Percentiles rank a stretch among this genome's conserved stretches.
These are phyloP conservation scores for Sesamia inferens DNA, from an alignment of 2,888 invertebrate species.

Conservation along the genomic window DNA sequence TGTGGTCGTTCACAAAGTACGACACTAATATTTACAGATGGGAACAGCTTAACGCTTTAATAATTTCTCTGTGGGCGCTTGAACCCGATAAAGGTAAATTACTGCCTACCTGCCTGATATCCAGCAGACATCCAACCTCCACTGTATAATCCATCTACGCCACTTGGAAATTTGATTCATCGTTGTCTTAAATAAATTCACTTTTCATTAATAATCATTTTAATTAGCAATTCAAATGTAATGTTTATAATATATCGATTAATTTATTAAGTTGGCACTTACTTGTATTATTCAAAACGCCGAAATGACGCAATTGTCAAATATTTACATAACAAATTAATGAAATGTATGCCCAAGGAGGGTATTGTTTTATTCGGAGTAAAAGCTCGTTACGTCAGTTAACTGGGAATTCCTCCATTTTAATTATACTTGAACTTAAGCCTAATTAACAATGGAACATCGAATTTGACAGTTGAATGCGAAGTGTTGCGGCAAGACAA, in stretches of 20 bases:
- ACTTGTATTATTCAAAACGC: conserved; percentile 14
- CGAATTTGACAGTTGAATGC: conserved; percentile 78
- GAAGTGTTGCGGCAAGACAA: conserved; percentile 71
- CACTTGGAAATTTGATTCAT: conserved; percentile 20
- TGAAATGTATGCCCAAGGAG: conserved; percentile 21
- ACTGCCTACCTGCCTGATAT: conserved; percentile 19
- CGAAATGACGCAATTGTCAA: conserved; percentile 24
- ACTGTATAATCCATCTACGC: conserved; percentile 29
- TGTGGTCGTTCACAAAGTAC: conserved; percentile 21
- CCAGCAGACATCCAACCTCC: conserved; percentile 12
- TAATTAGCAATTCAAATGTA: background rate
- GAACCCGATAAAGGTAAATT: conserved; percentile 48
- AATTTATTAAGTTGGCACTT: conserved; percentile 13
- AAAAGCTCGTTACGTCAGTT: conserved; percentile 54
- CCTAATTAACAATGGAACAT: conserved; percentile 73
- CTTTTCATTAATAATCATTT: background rate
- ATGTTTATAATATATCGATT: background rate
- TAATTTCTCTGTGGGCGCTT: conserved; percentile 35
- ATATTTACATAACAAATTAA: conserved; percentile 32
- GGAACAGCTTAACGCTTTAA: conserved; percentile 34
- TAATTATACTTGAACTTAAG: conserved; percentile 70
- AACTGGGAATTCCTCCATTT: conserved; percentile 57
- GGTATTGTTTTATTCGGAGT: conserved; percentile 46
- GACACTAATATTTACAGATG: conserved; percentile 45
- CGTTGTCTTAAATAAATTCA: conserved; percentile 14